phyloP scores from a whole-genome alignment of 2,888 invertebrate genomes.

The Hirtodrosophila confusa region DNA sequence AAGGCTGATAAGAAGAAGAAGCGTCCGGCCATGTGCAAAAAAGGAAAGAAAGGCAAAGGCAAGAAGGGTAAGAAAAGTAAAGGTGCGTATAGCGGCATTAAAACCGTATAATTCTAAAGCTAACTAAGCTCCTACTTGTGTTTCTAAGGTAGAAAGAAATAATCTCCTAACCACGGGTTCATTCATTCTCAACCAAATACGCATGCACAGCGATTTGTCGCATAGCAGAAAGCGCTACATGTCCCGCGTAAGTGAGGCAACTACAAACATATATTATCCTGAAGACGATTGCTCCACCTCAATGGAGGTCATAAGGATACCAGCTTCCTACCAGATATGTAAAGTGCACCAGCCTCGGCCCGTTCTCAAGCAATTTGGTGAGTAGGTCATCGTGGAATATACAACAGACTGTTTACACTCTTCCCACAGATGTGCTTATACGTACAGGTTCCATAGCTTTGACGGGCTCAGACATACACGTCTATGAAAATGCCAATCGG shows the following conservation, averaged over 20 bases:
- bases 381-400: not conserved
- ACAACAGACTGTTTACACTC: too few species aligned
- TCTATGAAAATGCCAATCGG: conserved; percentile 85
- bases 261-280: not conserved
- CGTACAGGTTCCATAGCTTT: conserved; percentile 94
- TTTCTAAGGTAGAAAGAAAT: conserved; percentile 70
- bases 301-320: conserved; percentile 55
- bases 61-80: conserved; percentile 16
- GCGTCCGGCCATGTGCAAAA: conserved; percentile 29
- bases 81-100: conserved; percentile 21
- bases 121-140: conserved; percentile 23
- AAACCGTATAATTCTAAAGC: not conserved
- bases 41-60: conserved; percentile 13
- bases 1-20: conserved; percentile 25
- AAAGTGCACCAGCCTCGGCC: conserved; percentile 43
- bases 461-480: conserved; percentile 97
- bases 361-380: conserved; percentile 64
- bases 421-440: conserved; percentile 86
- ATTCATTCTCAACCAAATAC: conserved; percentile 24
- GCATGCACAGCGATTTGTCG: conserved; percentile 13
- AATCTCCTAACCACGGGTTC: conserved; percentile 19
- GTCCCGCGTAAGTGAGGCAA: not conserved
- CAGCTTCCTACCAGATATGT: conserved; percentile 55
- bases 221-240: not conserved
- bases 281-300: conserved; percentile 1